Evolutionary conservation across 2,888 invertebrate species (phyloP).

Genomic region (Drosophila rellima): DNA sequence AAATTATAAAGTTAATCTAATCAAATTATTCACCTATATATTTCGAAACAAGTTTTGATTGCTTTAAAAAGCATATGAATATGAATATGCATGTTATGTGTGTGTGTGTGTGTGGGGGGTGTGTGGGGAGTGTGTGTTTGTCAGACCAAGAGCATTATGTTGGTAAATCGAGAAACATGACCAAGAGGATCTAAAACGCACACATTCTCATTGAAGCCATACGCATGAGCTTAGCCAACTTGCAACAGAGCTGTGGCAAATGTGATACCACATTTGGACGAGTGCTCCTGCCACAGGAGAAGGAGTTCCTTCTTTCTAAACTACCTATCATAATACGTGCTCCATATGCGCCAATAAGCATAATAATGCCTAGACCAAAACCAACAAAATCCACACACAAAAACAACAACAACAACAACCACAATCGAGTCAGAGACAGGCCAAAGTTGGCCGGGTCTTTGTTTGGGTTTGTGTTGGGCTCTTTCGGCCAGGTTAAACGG

Average conservation of each 20-base stretch:
- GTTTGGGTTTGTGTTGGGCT: conserved; percentile 5
- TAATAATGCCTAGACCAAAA: conserved; percentile 60
- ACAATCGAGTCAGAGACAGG: conserved; percentile 28
- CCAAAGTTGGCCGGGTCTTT: conserved; percentile 13
- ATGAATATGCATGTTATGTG: not conserved
- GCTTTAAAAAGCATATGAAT: conserved; percentile 23
- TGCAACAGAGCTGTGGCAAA: conserved; percentile 30
- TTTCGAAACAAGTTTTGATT: conserved; percentile 8
- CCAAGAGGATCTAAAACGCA: conserved; percentile 31
- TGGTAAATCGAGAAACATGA: conserved; percentile 46
- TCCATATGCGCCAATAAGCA: conserved; percentile 77
- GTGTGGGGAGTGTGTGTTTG: not conserved
- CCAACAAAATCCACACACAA: conserved; percentile 43
- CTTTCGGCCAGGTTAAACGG: conserved; percentile 34
- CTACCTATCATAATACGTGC: conserved; percentile 79
- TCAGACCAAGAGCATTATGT: conserved; percentile 25
- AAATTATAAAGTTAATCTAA: conserved; percentile 6
- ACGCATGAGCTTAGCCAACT: conserved; percentile 35
- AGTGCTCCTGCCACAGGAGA: not conserved
- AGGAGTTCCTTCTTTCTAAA: conserved; percentile 29
- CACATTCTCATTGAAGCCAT: conserved; percentile 33
- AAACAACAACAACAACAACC: conserved; percentile 22
- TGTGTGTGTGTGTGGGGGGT: not conserved
- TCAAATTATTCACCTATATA: conserved; percentile 29
- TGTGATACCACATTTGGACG: conserved; percentile 14